Evolutionary conservation across 2,888 invertebrate species (phyloP).

Genomic region (Cryptocephalus primarius): DNA sequence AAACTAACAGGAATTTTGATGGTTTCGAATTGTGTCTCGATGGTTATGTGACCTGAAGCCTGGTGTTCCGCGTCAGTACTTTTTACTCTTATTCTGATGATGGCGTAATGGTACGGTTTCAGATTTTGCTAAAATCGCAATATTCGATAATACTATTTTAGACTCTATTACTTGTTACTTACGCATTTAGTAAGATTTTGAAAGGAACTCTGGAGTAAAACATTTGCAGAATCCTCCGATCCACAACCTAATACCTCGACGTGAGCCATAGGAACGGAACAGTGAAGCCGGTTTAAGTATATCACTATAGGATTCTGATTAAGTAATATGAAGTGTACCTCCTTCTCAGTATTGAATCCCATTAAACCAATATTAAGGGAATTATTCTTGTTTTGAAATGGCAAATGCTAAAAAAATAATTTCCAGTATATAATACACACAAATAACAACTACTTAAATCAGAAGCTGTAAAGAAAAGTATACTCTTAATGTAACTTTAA

Average conservation of each 20-base stretch:
- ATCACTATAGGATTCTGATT: slow-evolving; percentile 69
- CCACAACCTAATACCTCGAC: slow-evolving; percentile 53
- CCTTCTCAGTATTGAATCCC: slow-evolving; percentile 52
- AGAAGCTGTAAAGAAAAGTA: too few species aligned
- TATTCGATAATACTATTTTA: background rate
- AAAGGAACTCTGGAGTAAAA: slow-evolving; percentile 32
- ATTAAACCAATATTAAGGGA: slow-evolving; percentile 54
- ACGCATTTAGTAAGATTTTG: slow-evolving; percentile 31
- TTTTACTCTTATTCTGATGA: slow-evolving; percentile 60
- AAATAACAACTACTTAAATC: too few species aligned
- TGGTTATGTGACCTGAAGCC: slow-evolving; percentile 56
- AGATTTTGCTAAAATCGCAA: slow-evolving; percentile 40
- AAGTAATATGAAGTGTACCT: slow-evolving; percentile 58
- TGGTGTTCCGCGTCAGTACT: slow-evolving; percentile 57
- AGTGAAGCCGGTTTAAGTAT: slow-evolving; percentile 47
- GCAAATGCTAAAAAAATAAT: slow-evolving; percentile 26
- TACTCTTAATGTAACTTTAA: too few species aligned
- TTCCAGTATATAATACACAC: background rate
- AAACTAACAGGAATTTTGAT: slow-evolving; percentile 63
- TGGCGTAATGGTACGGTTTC: slow-evolving; percentile 51
- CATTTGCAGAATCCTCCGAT: slow-evolving; percentile 34
- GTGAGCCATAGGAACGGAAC: slow-evolving; percentile 47
- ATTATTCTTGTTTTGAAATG: slow-evolving; percentile 32
- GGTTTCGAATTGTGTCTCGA: slow-evolving; percentile 61
- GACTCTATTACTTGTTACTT: slow-evolving; percentile 10